These are phyloP conservation scores for Scomber colias DNA, from an alignment of 2,113 vertebrate genomes.

Conservation along the genomic window DNA sequence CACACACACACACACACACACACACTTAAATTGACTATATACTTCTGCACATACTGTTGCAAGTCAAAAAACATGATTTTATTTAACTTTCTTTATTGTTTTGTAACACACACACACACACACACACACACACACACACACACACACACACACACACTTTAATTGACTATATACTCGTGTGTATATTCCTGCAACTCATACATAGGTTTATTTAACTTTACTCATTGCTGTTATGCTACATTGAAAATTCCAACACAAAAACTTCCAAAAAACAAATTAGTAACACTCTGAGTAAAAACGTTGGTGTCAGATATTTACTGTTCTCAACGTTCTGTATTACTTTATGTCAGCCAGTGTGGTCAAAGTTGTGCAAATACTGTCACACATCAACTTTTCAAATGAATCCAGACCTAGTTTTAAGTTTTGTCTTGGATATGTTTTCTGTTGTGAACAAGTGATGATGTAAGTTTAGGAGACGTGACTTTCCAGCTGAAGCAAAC, in stretches of 20 bases:
- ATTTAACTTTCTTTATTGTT: background rate
- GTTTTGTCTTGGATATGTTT: background rate
- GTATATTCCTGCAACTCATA: no score
- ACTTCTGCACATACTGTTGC: no score
- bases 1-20: background rate
- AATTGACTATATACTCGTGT: no score
- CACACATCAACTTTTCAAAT: background rate
- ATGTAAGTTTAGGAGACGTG: no score
- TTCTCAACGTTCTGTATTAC: background rate
- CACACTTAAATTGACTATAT: no score
- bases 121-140: conserved; percentile 2
- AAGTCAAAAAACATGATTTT: no score
- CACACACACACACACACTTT: background rate
- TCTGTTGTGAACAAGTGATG: no score
- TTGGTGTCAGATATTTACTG: background rate
- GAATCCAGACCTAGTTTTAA: background rate
- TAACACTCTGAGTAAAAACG: background rate
- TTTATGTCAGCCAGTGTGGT: background rate
- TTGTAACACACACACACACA: no score
- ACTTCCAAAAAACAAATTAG: background rate
- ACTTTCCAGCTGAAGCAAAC: no score
- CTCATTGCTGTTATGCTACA: background rate
- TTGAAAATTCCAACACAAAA: no score
- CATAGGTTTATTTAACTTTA: background rate
- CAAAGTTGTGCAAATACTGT: background rate